Evolutionary conservation across 1,140 invertebrate genomes (phyloP).

Genomic region (Scaptomyza montana): DNA sequence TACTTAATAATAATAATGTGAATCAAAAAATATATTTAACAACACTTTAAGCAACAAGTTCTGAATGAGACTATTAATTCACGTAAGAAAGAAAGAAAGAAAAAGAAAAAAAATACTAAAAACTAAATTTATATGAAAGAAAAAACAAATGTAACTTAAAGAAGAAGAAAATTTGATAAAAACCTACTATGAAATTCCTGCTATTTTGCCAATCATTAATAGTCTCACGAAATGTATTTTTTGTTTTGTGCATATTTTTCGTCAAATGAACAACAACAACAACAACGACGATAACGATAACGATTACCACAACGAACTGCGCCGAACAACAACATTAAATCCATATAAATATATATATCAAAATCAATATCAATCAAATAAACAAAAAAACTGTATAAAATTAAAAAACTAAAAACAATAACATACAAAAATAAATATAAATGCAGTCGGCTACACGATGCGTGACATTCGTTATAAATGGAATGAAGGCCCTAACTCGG

Average conservation of each 20-base stretch:
- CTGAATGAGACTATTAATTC: conserved; percentile 84
- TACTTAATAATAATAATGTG: conserved; percentile 46
- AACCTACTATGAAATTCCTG: conserved; percentile 41
- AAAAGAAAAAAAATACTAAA: not conserved
- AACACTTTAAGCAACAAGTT: conserved; percentile 83
- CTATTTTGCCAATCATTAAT: conserved; percentile 70
- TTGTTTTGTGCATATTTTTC: conserved; percentile 82
- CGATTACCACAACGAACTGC: conserved; percentile 57
- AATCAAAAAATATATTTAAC: conserved; percentile 82
- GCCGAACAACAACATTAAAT: conserved; percentile 55
- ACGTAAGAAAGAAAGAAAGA: conserved; percentile 22
- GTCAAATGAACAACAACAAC: conserved; percentile 66
- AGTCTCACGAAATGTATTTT: conserved; percentile 83
- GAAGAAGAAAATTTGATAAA: conserved; percentile 35
- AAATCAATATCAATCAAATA: conserved; percentile 42
- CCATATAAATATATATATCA: not conserved
- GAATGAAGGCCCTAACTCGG: conserved; percentile 96
- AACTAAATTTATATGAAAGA: conserved; percentile 6
- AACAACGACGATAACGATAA: conserved; percentile 49
- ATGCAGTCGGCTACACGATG: conserved; percentile 97
- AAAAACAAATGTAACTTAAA: conserved; percentile 15
- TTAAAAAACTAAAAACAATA: conserved; percentile 35
- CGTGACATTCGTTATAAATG: conserved; percentile 98
- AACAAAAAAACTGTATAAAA: conserved; percentile 33
- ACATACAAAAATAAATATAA: conserved; percentile 40